Conservation (phyloP, 2,888 invertebrate genomes). For the Trissolcus brochymenae region DNA sequence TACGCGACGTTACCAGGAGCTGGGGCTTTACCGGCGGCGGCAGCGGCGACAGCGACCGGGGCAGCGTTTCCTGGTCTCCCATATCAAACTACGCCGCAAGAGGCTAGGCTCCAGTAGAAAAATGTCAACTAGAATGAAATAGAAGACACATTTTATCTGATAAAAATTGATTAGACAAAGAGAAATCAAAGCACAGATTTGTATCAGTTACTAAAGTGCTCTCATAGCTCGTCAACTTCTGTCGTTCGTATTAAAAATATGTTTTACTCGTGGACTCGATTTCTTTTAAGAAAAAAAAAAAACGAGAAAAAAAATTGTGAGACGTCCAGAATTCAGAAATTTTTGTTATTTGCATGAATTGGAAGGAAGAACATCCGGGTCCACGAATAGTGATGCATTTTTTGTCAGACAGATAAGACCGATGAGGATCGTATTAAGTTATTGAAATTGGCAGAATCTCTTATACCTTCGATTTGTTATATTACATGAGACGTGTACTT, state of each 20-base stretch:
- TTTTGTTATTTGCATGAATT: no score
- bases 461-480: slow-evolving; percentile 18
- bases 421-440: no score
- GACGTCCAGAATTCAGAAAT: no score
- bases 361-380: no score
- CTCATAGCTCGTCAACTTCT: slow-evolving; percentile 8
- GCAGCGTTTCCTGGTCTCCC: slow-evolving; percentile 82
- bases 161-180: slow-evolving; percentile 16
- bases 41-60: slow-evolving; percentile 76
- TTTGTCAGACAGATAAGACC: no score
- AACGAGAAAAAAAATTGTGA: no score
- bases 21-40: slow-evolving; percentile 78
- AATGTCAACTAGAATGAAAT: slow-evolving; percentile 43
- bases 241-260: slow-evolving; percentile 1
- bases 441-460: slow-evolving; percentile 1
- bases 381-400: no score
- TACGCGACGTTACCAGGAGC: slow-evolving; percentile 83
- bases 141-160: slow-evolving; percentile 33
- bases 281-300: no score
- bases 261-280: no score
- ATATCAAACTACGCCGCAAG: slow-evolving; percentile 83
- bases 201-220: slow-evolving; percentile 15
- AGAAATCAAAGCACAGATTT: slow-evolving; percentile 1
- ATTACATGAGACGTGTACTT: slow-evolving; percentile 21
- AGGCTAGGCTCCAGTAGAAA: slow-evolving; percentile 85